phyloP scores from a whole-genome alignment of 2,797 vertebrate genomes.

The Helicolenus hilgendorfi region DNA sequence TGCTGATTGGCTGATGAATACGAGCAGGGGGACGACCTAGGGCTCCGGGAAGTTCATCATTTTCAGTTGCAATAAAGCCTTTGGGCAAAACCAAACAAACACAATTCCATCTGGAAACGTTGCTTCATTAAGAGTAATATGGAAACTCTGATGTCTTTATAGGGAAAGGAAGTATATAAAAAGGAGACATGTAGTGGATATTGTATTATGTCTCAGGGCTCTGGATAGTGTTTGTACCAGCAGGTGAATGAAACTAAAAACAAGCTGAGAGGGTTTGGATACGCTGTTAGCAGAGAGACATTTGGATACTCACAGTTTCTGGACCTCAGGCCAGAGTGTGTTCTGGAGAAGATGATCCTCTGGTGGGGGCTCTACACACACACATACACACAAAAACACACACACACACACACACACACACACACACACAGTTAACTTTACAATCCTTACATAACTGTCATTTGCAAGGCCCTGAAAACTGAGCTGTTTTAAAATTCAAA shows the following conservation, averaged over 20 bases:
- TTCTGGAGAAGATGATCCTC: constrained; percentile 98
- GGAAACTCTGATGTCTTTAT: background rate
- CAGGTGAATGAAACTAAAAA: background rate
- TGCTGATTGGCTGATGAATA: constrained; percentile 48
- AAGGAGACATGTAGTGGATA: background rate
- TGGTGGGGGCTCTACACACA: constrained; percentile 94
- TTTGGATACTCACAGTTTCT: constrained; percentile 95
- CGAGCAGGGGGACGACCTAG: background rate
- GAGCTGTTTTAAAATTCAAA: constrained; percentile 44
- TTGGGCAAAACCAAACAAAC: constrained; percentile 24
- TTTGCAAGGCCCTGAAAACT: constrained; percentile 34
- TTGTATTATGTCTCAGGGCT: background rate
- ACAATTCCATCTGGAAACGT: constrained; percentile 15
- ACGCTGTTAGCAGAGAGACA: constrained; percentile 12
- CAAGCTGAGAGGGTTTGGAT: background rate
- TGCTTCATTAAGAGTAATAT: constrained; percentile 9
- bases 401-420: background rate
- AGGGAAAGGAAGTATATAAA: background rate
- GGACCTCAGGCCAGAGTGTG: constrained; percentile 98
- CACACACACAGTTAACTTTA: constrained; percentile 8
- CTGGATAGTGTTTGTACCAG: background rate
- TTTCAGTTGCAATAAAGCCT: constrained; percentile 44
- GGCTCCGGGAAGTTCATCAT: constrained; percentile 36
- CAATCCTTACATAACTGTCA: constrained; percentile 28
- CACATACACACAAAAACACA: constrained; percentile 1